Percentiles rank a stretch among this genome's conserved stretches.
Conservation (phyloP, 2,888 invertebrate species). For the Sicus ferrugineus region DNA sequence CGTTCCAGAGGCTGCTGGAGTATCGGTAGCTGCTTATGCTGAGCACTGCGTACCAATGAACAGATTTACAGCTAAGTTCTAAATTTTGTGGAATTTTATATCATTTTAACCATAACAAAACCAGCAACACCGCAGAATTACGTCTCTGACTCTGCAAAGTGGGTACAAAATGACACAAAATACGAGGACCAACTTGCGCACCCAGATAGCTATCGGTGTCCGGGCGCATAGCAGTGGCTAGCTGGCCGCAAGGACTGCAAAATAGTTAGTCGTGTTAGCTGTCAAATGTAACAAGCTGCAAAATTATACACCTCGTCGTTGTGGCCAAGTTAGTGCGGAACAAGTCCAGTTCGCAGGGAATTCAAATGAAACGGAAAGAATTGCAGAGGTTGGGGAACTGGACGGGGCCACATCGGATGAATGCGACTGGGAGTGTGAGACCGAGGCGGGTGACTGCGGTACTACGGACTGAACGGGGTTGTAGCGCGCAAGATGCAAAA, state of each 20-base stretch:
- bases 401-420: not conserved
- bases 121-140: not conserved
- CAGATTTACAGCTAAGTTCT: conserved; percentile 16
- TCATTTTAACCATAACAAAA: conserved; percentile 3
- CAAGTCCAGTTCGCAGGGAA: conserved; percentile 13
- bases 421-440: not conserved
- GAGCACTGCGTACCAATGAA: not conserved
- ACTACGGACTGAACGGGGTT: not conserved
- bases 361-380: conserved; percentile 5
- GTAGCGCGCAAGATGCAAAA: conserved; percentile 24
- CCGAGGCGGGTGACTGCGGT: not conserved
- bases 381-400: not conserved
- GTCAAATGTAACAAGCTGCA: conserved; percentile 45
- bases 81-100: conserved; percentile 20
- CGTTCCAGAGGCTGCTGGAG: not conserved
- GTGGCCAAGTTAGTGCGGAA: conserved; percentile 24
- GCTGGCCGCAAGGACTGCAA: conserved; percentile 20
- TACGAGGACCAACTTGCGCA: not conserved
- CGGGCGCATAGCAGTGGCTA: not conserved
- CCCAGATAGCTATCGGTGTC: conserved; percentile 6
- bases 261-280: conserved; percentile 44
- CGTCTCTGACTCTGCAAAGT: conserved; percentile 8
- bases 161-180: conserved; percentile 19
- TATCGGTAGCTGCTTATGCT: not conserved
- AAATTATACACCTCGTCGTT: conserved; percentile 42